phyloP scores from a whole-genome alignment of 2,113 vertebrate species.

The Sterna hirundo region DNA sequence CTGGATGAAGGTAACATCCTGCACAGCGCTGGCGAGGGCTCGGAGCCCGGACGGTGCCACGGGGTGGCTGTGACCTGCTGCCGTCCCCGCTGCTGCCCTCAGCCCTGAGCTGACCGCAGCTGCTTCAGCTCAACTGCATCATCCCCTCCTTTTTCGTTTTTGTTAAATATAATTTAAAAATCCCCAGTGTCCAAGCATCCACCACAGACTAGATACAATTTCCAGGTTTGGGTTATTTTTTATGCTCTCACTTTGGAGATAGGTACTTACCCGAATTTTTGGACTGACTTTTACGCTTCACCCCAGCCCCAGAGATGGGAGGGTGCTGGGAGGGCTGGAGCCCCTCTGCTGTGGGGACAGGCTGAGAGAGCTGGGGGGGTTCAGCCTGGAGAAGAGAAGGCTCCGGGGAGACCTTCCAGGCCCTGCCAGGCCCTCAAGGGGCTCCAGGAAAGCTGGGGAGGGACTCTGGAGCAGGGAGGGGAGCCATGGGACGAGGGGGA shows the following conservation, averaged over 20 bases:
- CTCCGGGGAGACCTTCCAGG: too few species aligned
- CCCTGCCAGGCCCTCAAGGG: too few species aligned
- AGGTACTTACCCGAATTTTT: accelerated
- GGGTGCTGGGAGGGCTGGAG: too few species aligned
- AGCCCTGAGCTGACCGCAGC: neutral
- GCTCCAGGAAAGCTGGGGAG: neutral
- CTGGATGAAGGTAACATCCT: neutral
- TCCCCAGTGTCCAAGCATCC: neutral
- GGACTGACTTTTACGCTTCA: accelerated
- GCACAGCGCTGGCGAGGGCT: neutral
- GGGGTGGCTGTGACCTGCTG: neutral
- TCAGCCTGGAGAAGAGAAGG: too few species aligned
- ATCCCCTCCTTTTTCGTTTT: neutral
- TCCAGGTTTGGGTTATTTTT: neutral
- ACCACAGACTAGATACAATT: too few species aligned
- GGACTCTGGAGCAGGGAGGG: too few species aligned
- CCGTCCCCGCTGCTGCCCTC: neutral
- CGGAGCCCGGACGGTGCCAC: neutral
- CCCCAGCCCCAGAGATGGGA: neutral
- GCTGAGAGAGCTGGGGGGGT: too few species aligned
- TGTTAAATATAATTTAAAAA: neutral
- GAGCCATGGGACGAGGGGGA: too few species aligned
- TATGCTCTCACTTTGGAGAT: neutral
- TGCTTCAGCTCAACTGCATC: too few species aligned
- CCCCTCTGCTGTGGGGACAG: too few species aligned